phyloP scores from a whole-genome alignment of 2,888 invertebrate genomes.

The Embidobia sp. region DNA sequence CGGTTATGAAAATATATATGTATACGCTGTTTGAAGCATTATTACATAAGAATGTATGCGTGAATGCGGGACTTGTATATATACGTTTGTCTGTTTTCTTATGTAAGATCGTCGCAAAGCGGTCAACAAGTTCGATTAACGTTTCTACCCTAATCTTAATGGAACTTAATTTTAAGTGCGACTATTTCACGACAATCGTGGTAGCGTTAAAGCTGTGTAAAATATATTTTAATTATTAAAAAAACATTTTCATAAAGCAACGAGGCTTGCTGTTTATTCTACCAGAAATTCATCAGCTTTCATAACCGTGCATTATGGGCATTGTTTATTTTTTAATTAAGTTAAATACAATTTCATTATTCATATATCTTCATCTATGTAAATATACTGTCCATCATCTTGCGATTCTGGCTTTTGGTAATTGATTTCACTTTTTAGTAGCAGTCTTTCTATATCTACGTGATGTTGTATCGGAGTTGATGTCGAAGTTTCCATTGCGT shows the following conservation, averaged over 20 bases:
- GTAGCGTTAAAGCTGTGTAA: constrained; percentile 30
- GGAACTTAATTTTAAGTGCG: constrained; percentile 1
- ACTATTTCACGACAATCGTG: constrained; percentile 7
- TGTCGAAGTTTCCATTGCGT: too few relatives aligned
- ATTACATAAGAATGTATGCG: constrained; percentile 22
- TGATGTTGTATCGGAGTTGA: too few relatives aligned
- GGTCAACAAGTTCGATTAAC: constrained; percentile 5
- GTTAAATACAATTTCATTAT: too few relatives aligned
- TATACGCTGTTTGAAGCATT: constrained; percentile 8
- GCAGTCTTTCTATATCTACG: too few relatives aligned
- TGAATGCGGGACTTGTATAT: constrained; percentile 27
- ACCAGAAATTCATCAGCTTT: too few relatives aligned
- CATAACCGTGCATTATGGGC: too few relatives aligned
- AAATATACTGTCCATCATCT: neutral
- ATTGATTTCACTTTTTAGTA: constrained; percentile 2
- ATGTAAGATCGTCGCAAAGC: constrained; percentile 9
- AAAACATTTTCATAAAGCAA: constrained; percentile 13
- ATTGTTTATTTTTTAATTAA: too few relatives aligned
- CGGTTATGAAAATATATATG: constrained; percentile 12
- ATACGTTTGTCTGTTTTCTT: constrained; percentile 36
- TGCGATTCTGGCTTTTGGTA: neutral
- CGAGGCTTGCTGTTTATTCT: too few relatives aligned
- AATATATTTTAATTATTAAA: constrained; percentile 56
- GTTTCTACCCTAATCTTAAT: neutral
- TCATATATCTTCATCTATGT: constrained; percentile 7